A percentile compares a stretch with the other conserved stretches of the same genome.
These are phyloP conservation scores for Eumacrocentrus americanus DNA, from an alignment of 2,888 invertebrate genomes.

Conservation along the genomic window DNA sequence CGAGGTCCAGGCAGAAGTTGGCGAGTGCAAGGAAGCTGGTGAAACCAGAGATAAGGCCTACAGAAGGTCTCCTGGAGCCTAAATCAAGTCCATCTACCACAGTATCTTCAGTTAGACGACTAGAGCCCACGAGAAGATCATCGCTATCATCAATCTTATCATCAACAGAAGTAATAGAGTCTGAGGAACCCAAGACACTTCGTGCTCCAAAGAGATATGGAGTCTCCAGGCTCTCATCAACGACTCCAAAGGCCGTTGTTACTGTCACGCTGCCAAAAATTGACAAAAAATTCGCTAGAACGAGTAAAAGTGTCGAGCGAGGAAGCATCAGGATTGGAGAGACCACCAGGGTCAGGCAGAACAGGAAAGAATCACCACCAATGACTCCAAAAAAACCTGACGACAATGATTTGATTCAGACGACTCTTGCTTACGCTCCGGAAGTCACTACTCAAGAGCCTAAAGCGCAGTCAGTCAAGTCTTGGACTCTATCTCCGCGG, in stretches of 20 bases:
- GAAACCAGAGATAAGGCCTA: slow-evolving; percentile 48
- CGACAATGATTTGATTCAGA: slow-evolving; percentile 23
- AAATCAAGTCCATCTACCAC: slow-evolving; percentile 1
- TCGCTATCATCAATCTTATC: not conserved
- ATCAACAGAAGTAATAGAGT: not conserved
- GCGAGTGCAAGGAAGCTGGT: slow-evolving; percentile 52
- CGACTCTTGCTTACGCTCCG: slow-evolving; percentile 22
- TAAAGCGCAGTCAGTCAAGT: slow-evolving; percentile 20
- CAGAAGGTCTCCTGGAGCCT: slow-evolving; percentile 40
- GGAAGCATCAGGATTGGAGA: slow-evolving; percentile 10
- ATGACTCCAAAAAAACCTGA: not conserved
- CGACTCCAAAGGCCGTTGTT: slow-evolving; percentile 17
- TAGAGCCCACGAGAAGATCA: slow-evolving; percentile 16
- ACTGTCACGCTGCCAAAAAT: slow-evolving; percentile 21
- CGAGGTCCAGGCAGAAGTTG: slow-evolving; percentile 54
- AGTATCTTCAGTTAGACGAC: not conserved
- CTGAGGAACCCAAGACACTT: not conserved
- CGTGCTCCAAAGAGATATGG: not conserved
- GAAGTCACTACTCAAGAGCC: slow-evolving; percentile 19
- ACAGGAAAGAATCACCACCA: slow-evolving; percentile 14
- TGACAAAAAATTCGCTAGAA: slow-evolving; percentile 25
- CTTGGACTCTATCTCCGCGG: slow-evolving; percentile 25
- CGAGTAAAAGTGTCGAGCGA: slow-evolving; percentile 19
- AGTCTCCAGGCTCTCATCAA: not conserved
- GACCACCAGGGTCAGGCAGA: slow-evolving; percentile 13